Percentiles rank a stretch among this genome's conserved stretches.
These are phyloP conservation scores for Centropus unirufus DNA, from an alignment of 2,113 vertebrate genomes.

Conservation along the genomic window DNA sequence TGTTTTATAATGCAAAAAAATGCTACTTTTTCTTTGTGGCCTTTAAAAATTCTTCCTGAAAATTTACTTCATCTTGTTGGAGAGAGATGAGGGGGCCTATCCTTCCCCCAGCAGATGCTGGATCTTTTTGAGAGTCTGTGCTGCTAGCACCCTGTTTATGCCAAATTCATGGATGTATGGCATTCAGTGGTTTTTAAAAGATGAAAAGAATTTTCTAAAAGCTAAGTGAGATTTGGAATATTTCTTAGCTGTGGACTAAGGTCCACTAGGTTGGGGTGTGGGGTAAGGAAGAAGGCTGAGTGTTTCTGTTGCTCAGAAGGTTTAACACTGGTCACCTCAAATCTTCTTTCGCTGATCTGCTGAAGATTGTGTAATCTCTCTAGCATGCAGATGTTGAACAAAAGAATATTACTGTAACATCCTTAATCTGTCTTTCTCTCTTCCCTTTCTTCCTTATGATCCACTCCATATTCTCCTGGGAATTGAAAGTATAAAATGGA, in stretches of 20 bases:
- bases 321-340: constrained; percentile 80
- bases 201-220: not conserved
- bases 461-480: constrained; percentile 77
- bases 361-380: constrained; percentile 87
- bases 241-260: not conserved
- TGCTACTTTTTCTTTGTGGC: not conserved
- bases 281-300: not conserved
- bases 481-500: constrained; percentile 83
- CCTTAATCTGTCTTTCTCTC: constrained; percentile 81
- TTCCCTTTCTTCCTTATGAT: constrained; percentile 37
- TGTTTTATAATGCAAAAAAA: not conserved
- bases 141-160: not conserved
- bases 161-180: not conserved
- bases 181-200: not conserved
- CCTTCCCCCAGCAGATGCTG: not conserved
- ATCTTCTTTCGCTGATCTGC: constrained; percentile 84
- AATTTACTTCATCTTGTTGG: not conserved
- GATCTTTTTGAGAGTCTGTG: not conserved
- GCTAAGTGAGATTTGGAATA: not conserved
- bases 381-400: constrained; percentile 83
- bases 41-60: not conserved
- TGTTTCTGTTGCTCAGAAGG: constrained; percentile 72
- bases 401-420: constrained; percentile 90
- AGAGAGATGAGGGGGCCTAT: not conserved
- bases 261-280: not conserved